phyloP scores from a whole-genome alignment of 2,113 vertebrate genomes.

The Xerus inauris region DNA sequence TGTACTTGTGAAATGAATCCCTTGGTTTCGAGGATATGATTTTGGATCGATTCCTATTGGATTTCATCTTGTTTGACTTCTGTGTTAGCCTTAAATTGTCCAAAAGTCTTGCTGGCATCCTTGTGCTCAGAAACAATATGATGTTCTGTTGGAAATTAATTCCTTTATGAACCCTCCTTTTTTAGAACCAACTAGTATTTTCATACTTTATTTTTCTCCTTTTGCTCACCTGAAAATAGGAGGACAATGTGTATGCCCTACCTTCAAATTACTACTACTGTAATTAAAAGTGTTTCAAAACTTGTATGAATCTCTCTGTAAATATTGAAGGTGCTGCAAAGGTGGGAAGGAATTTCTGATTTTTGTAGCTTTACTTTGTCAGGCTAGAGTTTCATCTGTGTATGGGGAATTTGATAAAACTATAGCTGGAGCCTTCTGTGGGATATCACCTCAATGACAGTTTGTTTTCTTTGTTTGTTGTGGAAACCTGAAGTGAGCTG shows the following conservation, averaged over 20 bases:
- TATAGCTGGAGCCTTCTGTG: constrained; percentile 24
- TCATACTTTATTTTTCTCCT: neutral
- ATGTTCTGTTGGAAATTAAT: neutral
- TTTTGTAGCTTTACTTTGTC: neutral
- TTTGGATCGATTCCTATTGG: neutral
- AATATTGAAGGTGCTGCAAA: neutral
- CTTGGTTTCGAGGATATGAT: neutral
- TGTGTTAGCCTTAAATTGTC: neutral
- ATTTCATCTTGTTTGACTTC: neutral
- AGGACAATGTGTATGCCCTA: neutral
- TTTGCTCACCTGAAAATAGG: neutral
- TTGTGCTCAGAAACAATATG: neutral
- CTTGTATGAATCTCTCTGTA: neutral
- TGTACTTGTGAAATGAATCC: neutral
- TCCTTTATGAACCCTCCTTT: neutral
- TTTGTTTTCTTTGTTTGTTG: constrained; percentile 54
- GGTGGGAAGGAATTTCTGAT: neutral
- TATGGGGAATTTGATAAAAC: neutral
- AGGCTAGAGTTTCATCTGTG: neutral
- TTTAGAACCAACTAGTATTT: neutral
- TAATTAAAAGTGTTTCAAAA: too few relatives aligned
- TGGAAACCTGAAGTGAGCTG: constrained; percentile 21
- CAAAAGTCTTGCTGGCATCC: neutral
- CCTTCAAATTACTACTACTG: too few relatives aligned
- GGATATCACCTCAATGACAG: neutral